Base-by-base conservation (phyloP, 1,140 invertebrate genomes). In the Rhynchophorus ferrugineus region DNA sequence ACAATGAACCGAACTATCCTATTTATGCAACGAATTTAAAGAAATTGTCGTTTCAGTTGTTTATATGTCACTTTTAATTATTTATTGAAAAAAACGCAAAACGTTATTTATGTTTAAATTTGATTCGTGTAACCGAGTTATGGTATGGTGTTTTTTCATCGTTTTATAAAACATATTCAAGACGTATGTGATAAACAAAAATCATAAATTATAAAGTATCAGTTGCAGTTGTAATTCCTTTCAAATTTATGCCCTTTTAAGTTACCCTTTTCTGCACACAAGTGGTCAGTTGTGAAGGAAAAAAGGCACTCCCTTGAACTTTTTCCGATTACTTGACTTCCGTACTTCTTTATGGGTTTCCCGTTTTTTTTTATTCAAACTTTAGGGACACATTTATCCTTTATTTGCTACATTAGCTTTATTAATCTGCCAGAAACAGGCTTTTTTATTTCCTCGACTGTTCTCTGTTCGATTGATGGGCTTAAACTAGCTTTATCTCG, bases 321-420 rank as follows among this genome's bases (percentile, higher is more conserved):
- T 53, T 53, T 53, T 53, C 43, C 50, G 43, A 46, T 53, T 53
- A 20, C 50, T 53, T 53, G 44, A 53, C 44, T 53, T 53, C 43
- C 36, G 8, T 37, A 45, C 44, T 34, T 46, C 50, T 53, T 51
- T 51, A 51, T 44, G 41, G 49, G 34, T 41, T 37, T 34, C 44
- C 42, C 35, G n/a, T n/a, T 13, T 41, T 41, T 53, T 46, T 45
- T 46, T 53, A 46, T 53, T 53, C 43, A 53, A 53, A 53, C 44
- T 53, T 29, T 35, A 41, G 50, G 50, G 44, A 45, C 41, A 53
- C 50, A 53, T 53, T 53, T 53, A 53, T 53, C 50, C 46, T 22
- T 19, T 53, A 13, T 46, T 41, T 39, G 50, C 36, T 53, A 53
- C 50, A 53, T 53, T 53, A 45, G 36, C 43, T 53, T 53, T 53